A percentile compares a stretch with the other conserved stretches of the same genome.
Evolutionary conservation across 2,113 vertebrate species (phyloP).

Genomic region (Pantherophis guttatus): DNA sequence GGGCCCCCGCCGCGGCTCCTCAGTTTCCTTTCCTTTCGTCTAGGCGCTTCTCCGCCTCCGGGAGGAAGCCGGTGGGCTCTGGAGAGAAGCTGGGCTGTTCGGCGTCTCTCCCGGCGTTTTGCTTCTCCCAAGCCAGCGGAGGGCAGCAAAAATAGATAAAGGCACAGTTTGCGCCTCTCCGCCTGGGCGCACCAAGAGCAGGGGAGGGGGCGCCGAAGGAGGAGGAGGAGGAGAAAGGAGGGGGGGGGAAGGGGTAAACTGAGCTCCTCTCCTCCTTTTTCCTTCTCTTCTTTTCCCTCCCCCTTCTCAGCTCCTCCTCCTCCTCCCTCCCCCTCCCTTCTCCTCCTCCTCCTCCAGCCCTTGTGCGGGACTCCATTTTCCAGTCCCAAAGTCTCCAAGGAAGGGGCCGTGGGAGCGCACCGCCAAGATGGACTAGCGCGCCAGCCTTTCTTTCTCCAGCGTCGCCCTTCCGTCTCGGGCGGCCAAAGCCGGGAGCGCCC

Average conservation of each 20-base stretch:
- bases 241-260: conserved; percentile 27
- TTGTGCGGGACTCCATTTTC: conserved; percentile 26
- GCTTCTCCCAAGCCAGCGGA: background rate
- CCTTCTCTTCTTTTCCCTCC: conserved; percentile 10
- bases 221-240: conserved; percentile 32
- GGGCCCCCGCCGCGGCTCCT: background rate
- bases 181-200: background rate
- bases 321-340: conserved; percentile 21
- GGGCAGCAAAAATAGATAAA: background rate
- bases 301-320: conserved; percentile 39
- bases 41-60: background rate
- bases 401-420: conserved; percentile 31
- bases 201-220: conserved; percentile 18
- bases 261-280: background rate
- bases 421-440: conserved; percentile 6
- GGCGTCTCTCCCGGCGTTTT: background rate
- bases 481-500: background rate
- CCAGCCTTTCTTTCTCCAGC: background rate
- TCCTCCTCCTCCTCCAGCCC: conserved; percentile 29
- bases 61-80: background rate
- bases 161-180: background rate
- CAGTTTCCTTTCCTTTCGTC: background rate
- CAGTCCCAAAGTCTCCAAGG: conserved; percentile 50
- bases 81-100: too few species aligned
- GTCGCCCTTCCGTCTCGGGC: background rate